Conservation (phyloP, 2,113 vertebrate genomes). For the Lagopus muta region DNA sequence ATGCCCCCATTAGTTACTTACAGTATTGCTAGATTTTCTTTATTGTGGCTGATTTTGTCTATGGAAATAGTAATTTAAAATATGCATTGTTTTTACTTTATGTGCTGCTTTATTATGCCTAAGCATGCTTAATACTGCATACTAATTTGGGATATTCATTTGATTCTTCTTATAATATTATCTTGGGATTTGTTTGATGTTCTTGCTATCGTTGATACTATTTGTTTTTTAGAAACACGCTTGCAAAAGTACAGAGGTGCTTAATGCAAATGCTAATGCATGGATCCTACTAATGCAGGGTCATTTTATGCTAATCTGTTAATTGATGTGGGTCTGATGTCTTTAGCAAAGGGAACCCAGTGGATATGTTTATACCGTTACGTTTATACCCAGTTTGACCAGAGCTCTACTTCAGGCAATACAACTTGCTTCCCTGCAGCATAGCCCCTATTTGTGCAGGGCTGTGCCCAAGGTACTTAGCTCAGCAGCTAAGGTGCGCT, state of each 20-base stretch:
- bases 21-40: background rate
- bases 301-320: background rate
- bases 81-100: background rate
- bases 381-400: background rate
- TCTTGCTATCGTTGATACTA: background rate
- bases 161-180: background rate
- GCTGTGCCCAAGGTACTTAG: background rate
- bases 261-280: background rate
- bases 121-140: background rate
- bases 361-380: background rate
- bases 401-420: background rate
- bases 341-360: background rate
- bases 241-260: background rate
- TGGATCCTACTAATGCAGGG: background rate
- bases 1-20: background rate
- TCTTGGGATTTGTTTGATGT: background rate
- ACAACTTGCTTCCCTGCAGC: background rate
- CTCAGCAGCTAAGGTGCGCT: background rate
- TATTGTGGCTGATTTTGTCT: background rate
- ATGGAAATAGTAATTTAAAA: background rate
- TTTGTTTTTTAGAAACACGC: background rate
- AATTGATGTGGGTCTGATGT: background rate
- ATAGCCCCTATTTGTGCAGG: background rate
- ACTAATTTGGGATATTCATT: background rate
- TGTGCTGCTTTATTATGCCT: background rate